Percentiles rank a stretch among this genome's conserved stretches.
Evolutionary conservation across 2,888 invertebrate genomes (phyloP).

Genomic region (Drosophila atripex): DNA sequence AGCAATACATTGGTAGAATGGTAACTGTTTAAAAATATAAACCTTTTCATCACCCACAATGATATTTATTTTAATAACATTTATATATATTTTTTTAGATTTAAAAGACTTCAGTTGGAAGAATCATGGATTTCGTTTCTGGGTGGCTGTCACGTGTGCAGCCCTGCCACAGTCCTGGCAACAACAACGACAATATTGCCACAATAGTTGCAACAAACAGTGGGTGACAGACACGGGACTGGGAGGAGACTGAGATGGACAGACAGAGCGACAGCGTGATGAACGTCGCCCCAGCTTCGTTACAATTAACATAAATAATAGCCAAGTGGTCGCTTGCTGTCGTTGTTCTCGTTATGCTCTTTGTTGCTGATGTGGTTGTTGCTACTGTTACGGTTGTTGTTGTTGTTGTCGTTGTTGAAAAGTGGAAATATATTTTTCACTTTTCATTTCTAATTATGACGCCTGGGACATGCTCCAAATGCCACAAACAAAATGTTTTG

Average conservation of each 20-base stretch:
- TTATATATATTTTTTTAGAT: background rate
- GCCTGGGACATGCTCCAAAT: conserved; percentile 66
- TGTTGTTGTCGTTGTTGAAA: conserved; percentile 23
- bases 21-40: no score
- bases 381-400: conserved; percentile 9
- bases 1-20: background rate
- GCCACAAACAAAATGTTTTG: conserved; percentile 51
- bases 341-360: conserved; percentile 25
- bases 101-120: background rate
- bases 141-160: conserved; percentile 54
- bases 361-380: conserved; percentile 22
- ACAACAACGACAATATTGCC: conserved; percentile 34
- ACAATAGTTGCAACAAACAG: conserved; percentile 31
- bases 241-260: conserved; percentile 20
- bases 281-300: conserved; percentile 59
- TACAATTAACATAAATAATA: conserved; percentile 75
- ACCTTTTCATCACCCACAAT: no score
- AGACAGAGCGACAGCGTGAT: conserved; percentile 52
- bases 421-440: conserved; percentile 65
- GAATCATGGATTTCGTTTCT: conserved; percentile 11
- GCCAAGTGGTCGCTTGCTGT: conserved; percentile 59
- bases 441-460: conserved; percentile 66
- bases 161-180: conserved; percentile 34
- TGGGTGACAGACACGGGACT: background rate
- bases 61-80: background rate